These are phyloP conservation scores for Drosophila mayaguana DNA, from an alignment of 2,888 invertebrate genomes.

Conservation along the genomic window DNA sequence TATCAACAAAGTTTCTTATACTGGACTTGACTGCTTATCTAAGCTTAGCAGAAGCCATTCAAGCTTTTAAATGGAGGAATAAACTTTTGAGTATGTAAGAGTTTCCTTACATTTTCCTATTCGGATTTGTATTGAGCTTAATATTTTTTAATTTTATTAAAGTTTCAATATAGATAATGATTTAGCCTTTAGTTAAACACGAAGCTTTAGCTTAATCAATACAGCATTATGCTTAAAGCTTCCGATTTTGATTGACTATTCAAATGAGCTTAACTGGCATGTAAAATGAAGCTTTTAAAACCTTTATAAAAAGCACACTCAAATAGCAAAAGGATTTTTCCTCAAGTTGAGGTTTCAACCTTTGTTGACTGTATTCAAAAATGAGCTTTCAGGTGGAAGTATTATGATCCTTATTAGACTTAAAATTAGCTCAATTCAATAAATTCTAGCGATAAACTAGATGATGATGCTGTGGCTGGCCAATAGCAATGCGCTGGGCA, in stretches of 20 bases:
- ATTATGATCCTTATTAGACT: background rate
- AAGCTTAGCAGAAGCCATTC: background rate
- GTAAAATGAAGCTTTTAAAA: background rate
- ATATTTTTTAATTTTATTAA: too few species aligned
- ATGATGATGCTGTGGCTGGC: constrained; percentile 4
- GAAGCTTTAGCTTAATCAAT: too few species aligned
- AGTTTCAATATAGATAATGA: too few species aligned
- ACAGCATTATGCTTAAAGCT: too few species aligned
- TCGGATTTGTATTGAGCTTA: background rate
- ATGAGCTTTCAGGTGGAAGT: background rate
- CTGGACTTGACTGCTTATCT: background rate
- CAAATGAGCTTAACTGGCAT: too few species aligned
- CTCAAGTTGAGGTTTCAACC: background rate
- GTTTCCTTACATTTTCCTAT: background rate
- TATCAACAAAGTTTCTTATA: background rate
- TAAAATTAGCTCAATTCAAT: background rate
- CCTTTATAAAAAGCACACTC: too few species aligned
- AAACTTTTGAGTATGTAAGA: background rate
- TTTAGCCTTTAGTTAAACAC: too few species aligned
- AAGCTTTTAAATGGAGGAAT: background rate
- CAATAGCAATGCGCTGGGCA: background rate
- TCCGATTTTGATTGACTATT: too few species aligned
- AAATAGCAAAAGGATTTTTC: too few species aligned
- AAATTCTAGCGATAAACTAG: background rate
- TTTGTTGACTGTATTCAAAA: background rate